A percentile compares a stretch with the other conserved stretches of the same genome.
These are phyloP conservation scores for Pinctada fucata DNA, from an alignment of 2,888 invertebrate genomes.

Conservation along the genomic window DNA sequence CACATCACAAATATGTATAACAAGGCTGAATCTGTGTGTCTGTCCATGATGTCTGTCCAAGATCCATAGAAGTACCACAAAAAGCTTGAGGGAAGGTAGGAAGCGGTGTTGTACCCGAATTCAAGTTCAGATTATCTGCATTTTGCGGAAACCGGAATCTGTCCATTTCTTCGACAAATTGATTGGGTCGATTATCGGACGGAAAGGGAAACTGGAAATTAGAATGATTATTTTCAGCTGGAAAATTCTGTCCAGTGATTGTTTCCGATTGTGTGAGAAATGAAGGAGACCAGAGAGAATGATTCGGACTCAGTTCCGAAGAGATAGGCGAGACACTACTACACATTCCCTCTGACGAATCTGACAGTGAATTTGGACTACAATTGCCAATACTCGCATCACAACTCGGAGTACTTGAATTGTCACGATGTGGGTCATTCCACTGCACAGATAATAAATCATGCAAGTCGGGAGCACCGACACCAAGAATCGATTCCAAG, in stretches of 20 bases:
- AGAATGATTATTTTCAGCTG: conserved; percentile 11
- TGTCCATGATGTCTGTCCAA: conserved; percentile 12
- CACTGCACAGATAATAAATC: conserved; percentile 57
- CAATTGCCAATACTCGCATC: conserved; percentile 47
- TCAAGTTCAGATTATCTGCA: not conserved
- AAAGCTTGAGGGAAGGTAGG: conserved; percentile 60
- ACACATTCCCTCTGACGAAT: conserved; percentile 53
- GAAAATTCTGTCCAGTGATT: conserved; percentile 8
- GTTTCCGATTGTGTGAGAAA: conserved; percentile 3
- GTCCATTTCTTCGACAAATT: conserved; percentile 15
- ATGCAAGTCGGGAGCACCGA: conserved; percentile 63
- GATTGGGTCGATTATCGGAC: conserved; percentile 29
- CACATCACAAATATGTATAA: conserved; percentile 49
- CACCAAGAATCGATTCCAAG: conserved; percentile 60
- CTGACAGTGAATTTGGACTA: conserved; percentile 57
- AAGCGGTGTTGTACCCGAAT: conserved; percentile 34
- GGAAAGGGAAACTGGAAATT: not conserved
- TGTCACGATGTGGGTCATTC: conserved; percentile 46
- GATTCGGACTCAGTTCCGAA: conserved; percentile 8
- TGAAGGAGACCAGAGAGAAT: conserved; percentile 15
- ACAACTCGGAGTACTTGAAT: conserved; percentile 41
- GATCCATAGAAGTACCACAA: conserved; percentile 17
- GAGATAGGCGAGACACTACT: conserved; percentile 37
- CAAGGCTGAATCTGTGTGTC: conserved; percentile 41
- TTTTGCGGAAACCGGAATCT: not conserved